phyloP scores from a whole-genome alignment of 2,113 vertebrate genomes.

The Pogona vitticeps region DNA sequence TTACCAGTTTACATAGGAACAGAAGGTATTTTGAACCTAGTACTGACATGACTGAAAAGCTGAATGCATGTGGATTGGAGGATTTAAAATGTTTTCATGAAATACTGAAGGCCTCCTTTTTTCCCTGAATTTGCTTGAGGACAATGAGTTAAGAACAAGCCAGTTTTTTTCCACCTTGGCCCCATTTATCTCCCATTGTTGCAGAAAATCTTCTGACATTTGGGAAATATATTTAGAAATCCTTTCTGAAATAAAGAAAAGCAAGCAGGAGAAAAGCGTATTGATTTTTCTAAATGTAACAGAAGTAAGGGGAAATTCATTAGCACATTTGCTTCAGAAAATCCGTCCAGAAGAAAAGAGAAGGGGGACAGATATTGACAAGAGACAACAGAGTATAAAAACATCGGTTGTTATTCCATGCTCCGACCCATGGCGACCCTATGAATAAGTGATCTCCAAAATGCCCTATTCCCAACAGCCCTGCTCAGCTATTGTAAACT shows the following conservation, averaged over 20 bases:
- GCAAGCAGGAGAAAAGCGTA: too few relatives aligned
- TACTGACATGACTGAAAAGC: neutral
- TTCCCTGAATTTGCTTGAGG: neutral
- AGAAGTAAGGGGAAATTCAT: neutral
- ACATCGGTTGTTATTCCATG: too few relatives aligned
- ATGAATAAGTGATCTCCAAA: too few relatives aligned
- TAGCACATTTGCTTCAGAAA: neutral
- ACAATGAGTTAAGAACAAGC: neutral
- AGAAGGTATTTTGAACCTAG: neutral
- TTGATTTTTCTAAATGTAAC: too few relatives aligned
- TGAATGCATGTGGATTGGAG: neutral
- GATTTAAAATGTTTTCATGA: neutral
- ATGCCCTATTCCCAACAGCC: too few relatives aligned
- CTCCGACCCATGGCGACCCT: too few relatives aligned
- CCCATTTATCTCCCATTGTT: neutral
- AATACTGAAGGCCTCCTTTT: neutral
- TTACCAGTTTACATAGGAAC: neutral
- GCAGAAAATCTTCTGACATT: neutral
- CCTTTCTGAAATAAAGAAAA: too few relatives aligned
- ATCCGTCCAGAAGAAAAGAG: too few relatives aligned
- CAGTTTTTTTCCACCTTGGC: neutral
- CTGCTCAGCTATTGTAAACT: too few relatives aligned
- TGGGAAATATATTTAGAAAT: too few relatives aligned
- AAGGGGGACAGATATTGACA: slow-evolving; percentile 1
- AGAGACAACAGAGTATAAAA: slow-evolving; percentile 6